phyloP scores from a whole-genome alignment of 2,888 invertebrate species.

The Sialis fuliginosa region DNA sequence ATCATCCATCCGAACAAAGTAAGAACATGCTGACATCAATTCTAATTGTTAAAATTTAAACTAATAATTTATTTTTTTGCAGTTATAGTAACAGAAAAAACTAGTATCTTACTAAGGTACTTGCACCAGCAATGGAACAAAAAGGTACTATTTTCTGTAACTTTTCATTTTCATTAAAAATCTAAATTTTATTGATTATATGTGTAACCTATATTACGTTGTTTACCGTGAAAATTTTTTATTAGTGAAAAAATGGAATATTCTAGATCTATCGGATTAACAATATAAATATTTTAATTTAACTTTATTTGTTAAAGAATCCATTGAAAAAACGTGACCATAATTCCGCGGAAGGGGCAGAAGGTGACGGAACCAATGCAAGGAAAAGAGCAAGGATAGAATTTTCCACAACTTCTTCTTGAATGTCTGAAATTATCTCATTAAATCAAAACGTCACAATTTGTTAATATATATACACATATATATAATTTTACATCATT shows the following conservation, averaged over 20 bases:
- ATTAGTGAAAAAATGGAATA: too few relatives aligned
- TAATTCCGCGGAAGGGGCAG: constrained; percentile 15
- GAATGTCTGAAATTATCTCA: neutral
- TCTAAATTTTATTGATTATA: neutral
- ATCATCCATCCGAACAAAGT: constrained; percentile 87
- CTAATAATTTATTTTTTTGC: constrained; percentile 21
- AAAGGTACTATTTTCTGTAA: constrained; percentile 36
- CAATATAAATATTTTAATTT: neutral
- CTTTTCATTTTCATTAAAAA: neutral
- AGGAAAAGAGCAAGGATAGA: constrained; percentile 22
- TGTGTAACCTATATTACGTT: neutral
- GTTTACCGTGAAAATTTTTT: neutral
- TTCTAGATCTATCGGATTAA: neutral
- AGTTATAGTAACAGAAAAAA: constrained; percentile 93
- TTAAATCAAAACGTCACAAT: neutral
- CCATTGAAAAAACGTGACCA: constrained; percentile 22
- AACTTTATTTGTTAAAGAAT: constrained; percentile 13
- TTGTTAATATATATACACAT: too few relatives aligned
- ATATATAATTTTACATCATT: too few relatives aligned
- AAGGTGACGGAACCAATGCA: constrained; percentile 17
- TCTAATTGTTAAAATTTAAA: neutral
- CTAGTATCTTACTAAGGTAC: constrained; percentile 82
- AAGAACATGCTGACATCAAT: constrained; percentile 14
- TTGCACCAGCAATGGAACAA: constrained; percentile 93
- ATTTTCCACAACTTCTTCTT: constrained; percentile 7